A percentile compares a stretch with the other conserved stretches of the same genome.
These are phyloP conservation scores for Drosophila tripunctata DNA, from an alignment of 2,888 invertebrate genomes.

Conservation along the genomic window DNA sequence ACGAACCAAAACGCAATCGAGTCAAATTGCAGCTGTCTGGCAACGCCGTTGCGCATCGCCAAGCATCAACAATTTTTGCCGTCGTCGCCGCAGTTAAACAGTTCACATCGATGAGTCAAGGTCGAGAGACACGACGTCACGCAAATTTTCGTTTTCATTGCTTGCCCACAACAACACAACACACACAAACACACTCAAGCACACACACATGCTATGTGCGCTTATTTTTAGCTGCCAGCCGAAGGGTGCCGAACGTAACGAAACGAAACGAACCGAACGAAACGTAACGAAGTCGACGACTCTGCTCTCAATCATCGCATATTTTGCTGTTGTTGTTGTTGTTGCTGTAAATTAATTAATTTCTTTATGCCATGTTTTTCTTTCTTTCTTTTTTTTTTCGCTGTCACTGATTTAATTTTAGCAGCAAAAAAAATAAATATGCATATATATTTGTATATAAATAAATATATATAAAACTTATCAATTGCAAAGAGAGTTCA, in stretches of 20 bases:
- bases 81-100: conserved; percentile 79
- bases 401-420: conserved; percentile 33
- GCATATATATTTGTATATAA: background rate
- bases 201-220: conserved; percentile 29
- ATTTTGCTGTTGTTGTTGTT: too few species aligned
- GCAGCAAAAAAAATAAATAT: background rate
- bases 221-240: conserved; percentile 68
- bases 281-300: too few species aligned
- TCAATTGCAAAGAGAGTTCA: background rate
- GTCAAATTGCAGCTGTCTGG: conserved; percentile 53
- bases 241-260: too few species aligned
- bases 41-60: conserved; percentile 48
- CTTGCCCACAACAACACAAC: conserved; percentile 65
- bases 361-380: too few species aligned
- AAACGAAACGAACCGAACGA: too few species aligned
- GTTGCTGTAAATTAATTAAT: conserved; percentile 31
- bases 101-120: conserved; percentile 84
- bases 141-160: conserved; percentile 83
- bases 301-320: conserved; percentile 25
- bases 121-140: conserved; percentile 84
- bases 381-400: too few species aligned
- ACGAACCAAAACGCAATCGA: conserved; percentile 15
- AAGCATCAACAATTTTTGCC: conserved; percentile 53
- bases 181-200: conserved; percentile 6
- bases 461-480: background rate